Evolutionary conservation across 2,888 invertebrate genomes (phyloP).

Genomic region (Caenorhabditis imperialis): DNA sequence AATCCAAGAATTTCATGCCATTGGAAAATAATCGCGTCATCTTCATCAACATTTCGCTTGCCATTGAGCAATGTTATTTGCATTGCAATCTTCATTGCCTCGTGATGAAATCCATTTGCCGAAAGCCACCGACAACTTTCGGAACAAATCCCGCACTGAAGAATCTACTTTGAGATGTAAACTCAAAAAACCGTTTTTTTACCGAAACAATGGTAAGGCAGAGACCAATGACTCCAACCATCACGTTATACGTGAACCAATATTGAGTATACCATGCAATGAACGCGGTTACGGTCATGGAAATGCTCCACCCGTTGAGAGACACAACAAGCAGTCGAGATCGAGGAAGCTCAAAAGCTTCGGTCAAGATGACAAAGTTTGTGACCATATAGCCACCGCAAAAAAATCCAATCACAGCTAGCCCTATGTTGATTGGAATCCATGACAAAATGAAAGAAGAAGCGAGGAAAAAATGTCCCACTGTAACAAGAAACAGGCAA

Average conservation of each 20-base stretch:
- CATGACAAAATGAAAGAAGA: constrained; percentile 21
- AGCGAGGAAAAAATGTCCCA: constrained; percentile 51
- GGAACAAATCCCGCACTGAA: constrained; percentile 60
- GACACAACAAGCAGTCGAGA: constrained; percentile 73
- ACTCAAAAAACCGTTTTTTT: not conserved
- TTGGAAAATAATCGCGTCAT: constrained; percentile 5
- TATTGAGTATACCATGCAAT: constrained; percentile 51
- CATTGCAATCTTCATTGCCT: constrained; percentile 42
- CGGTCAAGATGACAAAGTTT: constrained; percentile 73
- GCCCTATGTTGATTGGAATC: not conserved
- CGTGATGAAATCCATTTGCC: constrained; percentile 38
- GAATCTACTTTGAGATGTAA: not conserved
- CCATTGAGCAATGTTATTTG: constrained; percentile 24
- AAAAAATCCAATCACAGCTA: constrained; percentile 26
- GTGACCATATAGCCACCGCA: constrained; percentile 63
- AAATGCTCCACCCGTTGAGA: constrained; percentile 75
- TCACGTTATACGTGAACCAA: constrained; percentile 65
- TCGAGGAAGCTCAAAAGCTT: constrained; percentile 64
- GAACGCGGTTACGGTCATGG: constrained; percentile 61
- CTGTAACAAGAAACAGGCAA: constrained; percentile 54
- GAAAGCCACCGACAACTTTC: constrained; percentile 74
- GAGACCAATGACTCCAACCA: constrained; percentile 45
- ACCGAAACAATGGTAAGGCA: constrained; percentile 54
- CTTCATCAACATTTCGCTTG: constrained; percentile 17
- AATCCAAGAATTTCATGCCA: constrained; percentile 61